Evolutionary conservation across 2,888 invertebrate genomes (phyloP).

Genomic region (Tachystola acroxantha): DNA sequence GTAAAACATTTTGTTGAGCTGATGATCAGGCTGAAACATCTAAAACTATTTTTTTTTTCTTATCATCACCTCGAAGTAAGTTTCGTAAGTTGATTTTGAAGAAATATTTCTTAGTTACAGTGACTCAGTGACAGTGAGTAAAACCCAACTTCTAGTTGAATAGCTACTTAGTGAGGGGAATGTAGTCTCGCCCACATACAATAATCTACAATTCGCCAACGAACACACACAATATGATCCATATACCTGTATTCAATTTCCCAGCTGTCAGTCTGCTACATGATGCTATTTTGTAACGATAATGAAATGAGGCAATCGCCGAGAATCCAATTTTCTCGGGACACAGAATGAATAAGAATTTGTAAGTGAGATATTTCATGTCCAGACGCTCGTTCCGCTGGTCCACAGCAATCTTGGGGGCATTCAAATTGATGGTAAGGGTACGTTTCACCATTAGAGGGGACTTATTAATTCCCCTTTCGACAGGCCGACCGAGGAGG

Average conservation of each 20-base stretch:
- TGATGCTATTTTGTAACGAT: conserved; percentile 26
- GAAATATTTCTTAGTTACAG: too few species aligned
- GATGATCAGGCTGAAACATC: too few species aligned
- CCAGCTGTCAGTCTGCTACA: conserved; percentile 15
- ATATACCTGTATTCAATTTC: conserved; percentile 22
- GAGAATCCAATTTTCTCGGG: conserved; percentile 53
- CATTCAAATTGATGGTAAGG: conserved; percentile 77
- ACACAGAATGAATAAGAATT: conserved; percentile 59
- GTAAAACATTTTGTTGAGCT: too few species aligned
- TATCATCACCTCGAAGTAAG: too few species aligned
- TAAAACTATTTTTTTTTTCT: too few species aligned
- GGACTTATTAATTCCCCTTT: conserved; percentile 78
- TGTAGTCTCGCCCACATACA: too few species aligned
- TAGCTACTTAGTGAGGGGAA: too few species aligned
- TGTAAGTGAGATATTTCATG: conserved; percentile 65
- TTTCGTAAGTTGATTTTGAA: too few species aligned
- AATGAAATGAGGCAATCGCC: conserved; percentile 48
- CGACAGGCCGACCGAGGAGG: conserved; percentile 75
- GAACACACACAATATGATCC: conserved; percentile 13
- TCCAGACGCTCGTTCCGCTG: conserved; percentile 48
- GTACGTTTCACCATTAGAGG: conserved; percentile 77
- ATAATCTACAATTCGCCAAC: conserved; percentile 3
- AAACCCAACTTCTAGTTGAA: too few species aligned
- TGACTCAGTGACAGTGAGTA: too few species aligned
- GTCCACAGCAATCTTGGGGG: conserved; percentile 66